Base-by-base conservation (phyloP, 2,797 vertebrate genomes). In the Gallinago stenura region DNA sequence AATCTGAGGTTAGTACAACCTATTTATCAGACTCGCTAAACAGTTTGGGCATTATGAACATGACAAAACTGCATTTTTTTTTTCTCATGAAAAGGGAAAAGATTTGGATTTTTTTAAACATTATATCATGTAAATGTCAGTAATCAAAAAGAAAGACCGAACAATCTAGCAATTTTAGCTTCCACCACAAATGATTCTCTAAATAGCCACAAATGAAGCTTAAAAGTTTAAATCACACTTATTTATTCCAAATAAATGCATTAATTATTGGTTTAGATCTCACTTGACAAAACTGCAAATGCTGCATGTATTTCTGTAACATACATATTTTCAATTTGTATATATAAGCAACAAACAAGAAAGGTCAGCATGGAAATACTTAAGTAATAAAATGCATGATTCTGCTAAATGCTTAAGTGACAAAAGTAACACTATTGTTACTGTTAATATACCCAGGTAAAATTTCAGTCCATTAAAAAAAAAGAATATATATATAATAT, bases 301-400 rank as follows among this genome's bases (percentile, higher is more conserved):
- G 72, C 39, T 90, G 33, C 46, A 78, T 54, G 89, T 69, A 28
- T 87, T 87, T 83, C 71, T 37, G 66, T 70, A 85, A 85, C 73
- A 91, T 84, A 76, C 17, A 39, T 33, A 87, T 43, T 95, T 95
- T 30, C 33, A 84, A n/a, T 88, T 83, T 91, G 10, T 73, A 78
- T 69, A 41, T 75, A 28, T 65, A 89, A 80, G 64, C 46, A 90
- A 83, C 19, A 15, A 83, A 82, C 15, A 66, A 41, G 53, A 87
- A 94, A 89, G 56, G 39, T 83, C 70, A 85, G 33, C 73, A 58
- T 6, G 39, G 39, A 93, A 96, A 90, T 66, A 90, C 31, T 53
- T 41, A 48, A 80, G 39, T 65, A 92, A 87, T 70, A 89, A 84
- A 93, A 91, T 18, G 24, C 7, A 64, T 41, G 10, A 80, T 79